A percentile compares a stretch with the other conserved stretches of the same genome.
Conservation (phyloP, 2,797 vertebrate species). For the Periophthalmus magnuspinnatus region DNA sequence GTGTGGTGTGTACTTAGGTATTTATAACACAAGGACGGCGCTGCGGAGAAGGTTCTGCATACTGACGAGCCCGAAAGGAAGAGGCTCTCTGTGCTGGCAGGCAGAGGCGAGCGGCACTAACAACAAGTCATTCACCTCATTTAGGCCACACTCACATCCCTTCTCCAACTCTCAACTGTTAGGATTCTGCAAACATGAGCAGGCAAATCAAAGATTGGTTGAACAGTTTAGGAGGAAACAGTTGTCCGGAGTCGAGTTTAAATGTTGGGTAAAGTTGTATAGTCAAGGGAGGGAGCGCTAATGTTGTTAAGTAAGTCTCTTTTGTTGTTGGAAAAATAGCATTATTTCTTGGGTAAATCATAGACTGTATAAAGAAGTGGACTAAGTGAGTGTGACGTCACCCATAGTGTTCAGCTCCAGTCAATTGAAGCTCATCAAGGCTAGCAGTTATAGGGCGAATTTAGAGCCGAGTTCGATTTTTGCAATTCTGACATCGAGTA, state of each 20-base stretch:
- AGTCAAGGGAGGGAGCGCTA: neutral
- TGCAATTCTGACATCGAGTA: no score
- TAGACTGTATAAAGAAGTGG: no score
- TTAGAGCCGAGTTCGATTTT: no score
- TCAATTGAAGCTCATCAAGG: no score
- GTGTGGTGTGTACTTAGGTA: slow-evolving; percentile 38
- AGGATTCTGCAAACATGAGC: slow-evolving; percentile 10
- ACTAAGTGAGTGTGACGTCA: no score
- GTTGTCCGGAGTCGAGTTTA: neutral
- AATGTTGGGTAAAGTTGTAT: neutral
- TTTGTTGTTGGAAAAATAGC: neutral
- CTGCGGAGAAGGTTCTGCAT: slow-evolving; percentile 60
- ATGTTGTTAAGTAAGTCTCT: neutral
- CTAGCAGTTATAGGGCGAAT: no score
- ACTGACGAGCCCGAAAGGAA: slow-evolving; percentile 66
- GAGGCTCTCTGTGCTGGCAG: slow-evolving; percentile 70
- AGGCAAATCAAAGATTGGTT: neutral
- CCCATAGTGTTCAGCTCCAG: no score
- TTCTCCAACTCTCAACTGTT: slow-evolving; percentile 10
- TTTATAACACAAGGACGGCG: slow-evolving; percentile 74
- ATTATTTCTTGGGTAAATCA: no score
- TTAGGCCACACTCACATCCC: slow-evolving; percentile 47
- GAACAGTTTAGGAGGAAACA: neutral
- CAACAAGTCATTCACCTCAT: slow-evolving; percentile 75
- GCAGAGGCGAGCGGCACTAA: slow-evolving; percentile 52